Conservation (phyloP, 2,888 invertebrate species). For the Parascotia fuliginaria region DNA sequence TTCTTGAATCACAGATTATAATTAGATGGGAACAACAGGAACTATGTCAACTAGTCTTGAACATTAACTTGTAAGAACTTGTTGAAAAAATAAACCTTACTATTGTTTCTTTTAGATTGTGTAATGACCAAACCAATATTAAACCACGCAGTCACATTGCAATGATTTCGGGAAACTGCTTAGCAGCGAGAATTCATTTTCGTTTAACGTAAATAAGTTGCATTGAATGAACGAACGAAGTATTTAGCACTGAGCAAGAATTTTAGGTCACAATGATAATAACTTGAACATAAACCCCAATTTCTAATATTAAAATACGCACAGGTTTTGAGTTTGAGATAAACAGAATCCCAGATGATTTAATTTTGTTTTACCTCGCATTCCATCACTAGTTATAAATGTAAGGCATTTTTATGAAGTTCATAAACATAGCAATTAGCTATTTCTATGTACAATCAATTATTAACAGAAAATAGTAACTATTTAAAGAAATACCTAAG, state of each 20-base stretch:
- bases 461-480: too few species aligned
- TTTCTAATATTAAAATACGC: too few species aligned
- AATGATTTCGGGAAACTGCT: neutral
- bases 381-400: too few species aligned
- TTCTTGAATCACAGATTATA: slow-evolving; percentile 40
- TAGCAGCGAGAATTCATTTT: slow-evolving; percentile 11
- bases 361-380: too few species aligned
- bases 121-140: neutral
- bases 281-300: neutral
- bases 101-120: too few species aligned
- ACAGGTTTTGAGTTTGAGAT: too few species aligned
- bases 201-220: neutral
- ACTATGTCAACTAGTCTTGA: slow-evolving; percentile 7
- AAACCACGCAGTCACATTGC: neutral
- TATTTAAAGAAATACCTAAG: too few species aligned
- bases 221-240: slow-evolving; percentile 12
- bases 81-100: neutral
- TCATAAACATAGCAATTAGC: too few species aligned
- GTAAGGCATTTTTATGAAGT: too few species aligned
- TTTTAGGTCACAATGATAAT: neutral
- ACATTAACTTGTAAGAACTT: neutral
- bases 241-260: neutral
- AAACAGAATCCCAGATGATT: too few species aligned
- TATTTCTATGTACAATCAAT: too few species aligned
- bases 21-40: slow-evolving; percentile 37